These are phyloP conservation scores for Puffinus mauretanicus DNA, from an alignment of 2,113 vertebrate species.

Conservation along the genomic window DNA sequence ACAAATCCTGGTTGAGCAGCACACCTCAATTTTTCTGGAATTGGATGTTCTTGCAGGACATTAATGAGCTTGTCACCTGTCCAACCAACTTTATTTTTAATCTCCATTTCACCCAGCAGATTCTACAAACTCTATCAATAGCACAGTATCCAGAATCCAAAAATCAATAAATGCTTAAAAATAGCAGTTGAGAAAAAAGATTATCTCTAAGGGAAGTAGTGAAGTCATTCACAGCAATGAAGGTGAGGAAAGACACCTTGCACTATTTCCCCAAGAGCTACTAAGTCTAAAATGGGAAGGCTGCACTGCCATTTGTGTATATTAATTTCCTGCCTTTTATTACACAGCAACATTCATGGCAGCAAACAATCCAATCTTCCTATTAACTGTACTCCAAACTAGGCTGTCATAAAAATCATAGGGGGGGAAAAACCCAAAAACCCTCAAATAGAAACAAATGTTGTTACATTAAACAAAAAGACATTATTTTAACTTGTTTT, in stretches of 20 bases:
- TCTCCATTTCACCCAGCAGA: not conserved
- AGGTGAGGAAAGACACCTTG: not conserved
- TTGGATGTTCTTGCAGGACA: not conserved
- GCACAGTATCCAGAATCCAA: not conserved
- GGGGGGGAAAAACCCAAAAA: accelerated
- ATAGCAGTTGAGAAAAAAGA: not conserved
- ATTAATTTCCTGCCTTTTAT: not conserved
- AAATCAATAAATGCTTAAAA: not conserved
- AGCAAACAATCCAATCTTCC: not conserved
- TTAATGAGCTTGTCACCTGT: not conserved
- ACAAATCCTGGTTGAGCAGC: not conserved
- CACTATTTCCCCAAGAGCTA: not conserved
- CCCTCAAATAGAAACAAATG: not conserved
- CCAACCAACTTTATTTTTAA: not conserved
- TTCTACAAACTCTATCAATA: not conserved
- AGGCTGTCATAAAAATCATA: not conserved
- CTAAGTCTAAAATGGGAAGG: not conserved
- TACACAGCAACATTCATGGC: not conserved
- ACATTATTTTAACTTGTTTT: not conserved
- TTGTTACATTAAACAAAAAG: not conserved
- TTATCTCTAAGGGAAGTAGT: not conserved
- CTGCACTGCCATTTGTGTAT: not conserved
- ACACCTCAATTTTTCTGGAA: not conserved
- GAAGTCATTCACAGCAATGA: not conserved
- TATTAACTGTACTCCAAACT: not conserved